Percentiles rank a stretch among this genome's conserved stretches.
Conservation (phyloP, 2,113 vertebrate genomes). For the Microtus richardsoni region DNA sequence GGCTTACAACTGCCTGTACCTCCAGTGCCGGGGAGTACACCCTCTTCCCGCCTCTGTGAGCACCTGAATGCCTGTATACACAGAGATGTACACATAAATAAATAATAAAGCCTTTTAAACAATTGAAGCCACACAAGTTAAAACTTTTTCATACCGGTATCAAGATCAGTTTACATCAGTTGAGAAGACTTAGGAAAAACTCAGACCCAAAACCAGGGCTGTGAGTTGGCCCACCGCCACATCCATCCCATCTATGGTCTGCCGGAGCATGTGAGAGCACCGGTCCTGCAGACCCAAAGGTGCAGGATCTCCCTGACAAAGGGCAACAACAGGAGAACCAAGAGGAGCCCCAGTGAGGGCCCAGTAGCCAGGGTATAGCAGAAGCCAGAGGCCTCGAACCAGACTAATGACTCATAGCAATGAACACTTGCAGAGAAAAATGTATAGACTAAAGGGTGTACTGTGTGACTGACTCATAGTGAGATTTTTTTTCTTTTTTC, state of each 20-base stretch:
- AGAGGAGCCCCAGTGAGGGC: not conserved
- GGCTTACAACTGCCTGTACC: not conserved
- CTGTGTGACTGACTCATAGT: not conserved
- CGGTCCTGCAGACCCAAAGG: not conserved
- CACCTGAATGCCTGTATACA: not conserved
- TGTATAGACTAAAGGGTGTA: not conserved
- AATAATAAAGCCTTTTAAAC: not conserved
- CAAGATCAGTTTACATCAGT: slow-evolving; percentile 25
- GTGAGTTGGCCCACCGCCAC: not conserved
- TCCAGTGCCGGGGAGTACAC: not conserved
- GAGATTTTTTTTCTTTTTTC: not conserved
- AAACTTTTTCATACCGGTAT: slow-evolving; percentile 13
- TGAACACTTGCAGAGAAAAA: not conserved
- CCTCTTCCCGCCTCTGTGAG: not conserved
- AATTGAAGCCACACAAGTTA: slow-evolving; percentile 25
- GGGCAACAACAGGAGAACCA: not conserved
- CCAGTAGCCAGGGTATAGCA: not conserved
- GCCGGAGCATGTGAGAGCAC: not conserved
- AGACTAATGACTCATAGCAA: not conserved
- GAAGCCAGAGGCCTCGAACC: not conserved
- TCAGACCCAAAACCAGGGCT: not conserved
- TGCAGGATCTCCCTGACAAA: not conserved
- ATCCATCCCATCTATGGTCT: not conserved
- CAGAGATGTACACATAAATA: not conserved
- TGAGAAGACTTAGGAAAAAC: not conserved